Base-by-base conservation (phyloP, 1,140 invertebrate genomes). In the Caligus rogercresseyi region DNA sequence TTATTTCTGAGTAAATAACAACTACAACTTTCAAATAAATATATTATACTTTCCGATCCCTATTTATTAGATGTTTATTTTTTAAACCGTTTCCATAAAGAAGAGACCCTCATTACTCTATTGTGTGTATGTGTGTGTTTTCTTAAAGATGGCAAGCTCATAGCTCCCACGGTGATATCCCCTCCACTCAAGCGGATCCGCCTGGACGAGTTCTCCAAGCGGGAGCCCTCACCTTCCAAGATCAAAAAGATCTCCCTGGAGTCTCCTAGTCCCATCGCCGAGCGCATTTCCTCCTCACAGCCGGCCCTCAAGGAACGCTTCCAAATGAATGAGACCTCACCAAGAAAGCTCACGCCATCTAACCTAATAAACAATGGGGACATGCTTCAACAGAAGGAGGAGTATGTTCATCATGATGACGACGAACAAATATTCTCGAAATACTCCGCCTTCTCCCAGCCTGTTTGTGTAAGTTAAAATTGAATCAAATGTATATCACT, bases 381-480 rank as follows among this genome's bases (percentile, higher is more conserved):
- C 31, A 11, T n/a, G 7, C n/a, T n/a, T n/a, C n/a, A 7, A 11
- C 7, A 43, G 7, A 43, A 43, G n/a, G n/a, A n/a, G n/a, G n/a
- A n/a, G n/a, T n/a, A n/a, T n/a, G n/a, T n/a, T n/a, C n/a, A n/a
- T n/a, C n/a, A n/a, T n/a, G n/a, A n/a, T n/a, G 16, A 15, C 4
- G 73, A 74, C 54, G 70, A 72, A 0, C 70, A 71, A 19, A 58
- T 58, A 1, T 52, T 70, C 23, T 69, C 67, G 20, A 72, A 70
- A 19, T 73, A 65, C 67, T 70, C 70, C 15, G 73, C 71, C 64
- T 70, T 69, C 25, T 74, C 72, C 0, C 73, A 74, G 64, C 75
- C 72, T 43, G 70, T 43, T 43, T 43, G 31, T 43, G 31, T 43
- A 43, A 43, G 31, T 43, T 43, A 11, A 11, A 43, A 43, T 43